Conservation (phyloP, 2,113 vertebrate species). For the Carollia perspicillata region DNA sequence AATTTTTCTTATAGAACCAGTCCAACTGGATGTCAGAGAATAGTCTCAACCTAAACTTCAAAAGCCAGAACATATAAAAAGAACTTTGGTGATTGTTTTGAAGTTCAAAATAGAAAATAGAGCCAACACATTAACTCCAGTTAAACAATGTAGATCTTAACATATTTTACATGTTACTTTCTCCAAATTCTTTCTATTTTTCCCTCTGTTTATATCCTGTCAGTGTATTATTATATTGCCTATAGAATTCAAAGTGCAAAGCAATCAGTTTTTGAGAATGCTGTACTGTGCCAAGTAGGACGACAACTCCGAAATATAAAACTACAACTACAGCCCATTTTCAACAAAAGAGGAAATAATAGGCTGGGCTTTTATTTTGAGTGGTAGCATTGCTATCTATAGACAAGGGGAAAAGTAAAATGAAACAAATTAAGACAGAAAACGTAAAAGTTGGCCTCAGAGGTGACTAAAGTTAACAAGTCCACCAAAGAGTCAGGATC, state of each 20-base stretch:
- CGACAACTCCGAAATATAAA: constrained; percentile 17
- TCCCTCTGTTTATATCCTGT: neutral
- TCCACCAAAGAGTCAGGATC: neutral
- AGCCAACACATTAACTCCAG: neutral
- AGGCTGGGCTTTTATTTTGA: neutral
- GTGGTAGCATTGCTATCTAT: neutral
- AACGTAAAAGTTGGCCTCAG: neutral
- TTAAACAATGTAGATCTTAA: neutral
- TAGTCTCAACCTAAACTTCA: neutral
- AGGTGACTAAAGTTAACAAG: neutral
- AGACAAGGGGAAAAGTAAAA: neutral
- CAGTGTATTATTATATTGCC: neutral
- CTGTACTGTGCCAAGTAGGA: neutral
- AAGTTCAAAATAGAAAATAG: neutral
- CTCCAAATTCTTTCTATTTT: neutral
- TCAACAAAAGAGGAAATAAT: constrained; percentile 20
- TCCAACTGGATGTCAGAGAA: neutral
- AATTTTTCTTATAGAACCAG: neutral
- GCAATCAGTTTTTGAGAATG: neutral
- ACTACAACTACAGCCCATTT: neutral
- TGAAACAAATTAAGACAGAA: neutral
- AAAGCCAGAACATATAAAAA: neutral
- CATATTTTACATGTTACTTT: neutral
- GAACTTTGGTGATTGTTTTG: neutral
- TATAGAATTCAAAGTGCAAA: constrained; percentile 33